phyloP scores from a whole-genome alignment of 2,888 invertebrate genomes.

The Pemphredon lugubris region DNA sequence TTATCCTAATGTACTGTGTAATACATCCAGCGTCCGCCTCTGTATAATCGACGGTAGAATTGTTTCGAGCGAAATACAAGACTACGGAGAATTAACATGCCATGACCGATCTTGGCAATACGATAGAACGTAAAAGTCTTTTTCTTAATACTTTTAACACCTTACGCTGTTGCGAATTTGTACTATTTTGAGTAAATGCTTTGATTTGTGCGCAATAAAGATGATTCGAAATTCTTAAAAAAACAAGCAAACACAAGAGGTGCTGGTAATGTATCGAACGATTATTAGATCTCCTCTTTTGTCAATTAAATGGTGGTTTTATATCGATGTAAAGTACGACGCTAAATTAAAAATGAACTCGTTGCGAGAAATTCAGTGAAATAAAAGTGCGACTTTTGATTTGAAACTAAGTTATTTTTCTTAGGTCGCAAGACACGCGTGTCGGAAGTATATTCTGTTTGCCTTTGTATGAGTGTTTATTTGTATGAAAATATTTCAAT shows the following conservation, averaged over 20 bases:
- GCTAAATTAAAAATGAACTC: constrained; percentile 40
- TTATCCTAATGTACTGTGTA: constrained; percentile 57
- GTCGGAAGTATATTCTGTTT: neutral
- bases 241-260: constrained; percentile 15
- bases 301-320: constrained; percentile 55
- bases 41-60: constrained; percentile 49
- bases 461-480: constrained; percentile 13
- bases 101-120: constrained; percentile 33
- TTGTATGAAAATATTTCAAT: constrained; percentile 22
- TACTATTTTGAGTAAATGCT: constrained; percentile 51
- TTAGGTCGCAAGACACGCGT: constrained; percentile 7
- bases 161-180: constrained; percentile 44
- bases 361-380: constrained; percentile 31
- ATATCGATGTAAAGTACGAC: constrained; percentile 52
- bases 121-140: constrained; percentile 29
- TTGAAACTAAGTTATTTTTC: constrained; percentile 25
- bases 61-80: constrained; percentile 45
- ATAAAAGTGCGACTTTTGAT: constrained; percentile 43
- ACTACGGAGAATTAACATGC: constrained; percentile 31
- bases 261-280: constrained; percentile 47
- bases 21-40: constrained; percentile 55
- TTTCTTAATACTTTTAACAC: constrained; percentile 37
- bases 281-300: constrained; percentile 52
- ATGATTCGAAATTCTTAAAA: constrained; percentile 44
- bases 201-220: constrained; percentile 53